Evolutionary conservation across 2,888 invertebrate genomes (phyloP).

Genomic region (Drosophila peninsularis): DNA sequence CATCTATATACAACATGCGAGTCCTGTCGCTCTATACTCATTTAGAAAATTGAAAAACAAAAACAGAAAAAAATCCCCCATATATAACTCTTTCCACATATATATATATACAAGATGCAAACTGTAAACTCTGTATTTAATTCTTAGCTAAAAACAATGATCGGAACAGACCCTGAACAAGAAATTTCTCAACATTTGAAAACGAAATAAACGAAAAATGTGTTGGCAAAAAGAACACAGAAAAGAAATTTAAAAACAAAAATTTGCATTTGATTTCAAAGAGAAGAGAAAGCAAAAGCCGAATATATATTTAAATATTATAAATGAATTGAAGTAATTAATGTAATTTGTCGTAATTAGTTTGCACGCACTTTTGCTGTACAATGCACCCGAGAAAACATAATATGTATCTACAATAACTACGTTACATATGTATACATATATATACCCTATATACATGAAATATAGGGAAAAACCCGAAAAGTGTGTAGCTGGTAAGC

Average conservation of each 20-base stretch:
- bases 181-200: conserved; percentile 61
- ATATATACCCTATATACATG: conserved; percentile 11
- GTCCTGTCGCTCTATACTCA: conserved; percentile 70
- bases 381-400: conserved; percentile 52
- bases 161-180: conserved; percentile 44
- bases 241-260: conserved; percentile 30
- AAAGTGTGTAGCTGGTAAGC: conserved; percentile 31
- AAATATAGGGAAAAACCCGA: conserved; percentile 1
- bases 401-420: conserved; percentile 21
- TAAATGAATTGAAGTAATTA: conserved; percentile 20
- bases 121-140: conserved; percentile 70
- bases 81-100: conserved; percentile 54
- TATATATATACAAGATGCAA: conserved; percentile 63
- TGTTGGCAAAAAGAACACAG: conserved; percentile 34
- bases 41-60: conserved; percentile 37
- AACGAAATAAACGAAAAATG: conserved; percentile 49
- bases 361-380: conserved; percentile 67
- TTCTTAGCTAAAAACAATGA: conserved; percentile 54
- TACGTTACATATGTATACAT: background rate
- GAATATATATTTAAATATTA: conserved; percentile 4
- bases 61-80: conserved; percentile 13
- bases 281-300: conserved; percentile 10
- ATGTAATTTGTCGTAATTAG: conserved; percentile 57
- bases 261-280: conserved; percentile 61
- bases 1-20: conserved; percentile 43